Conservation (phyloP, 1,140 invertebrate species). For the Bombus impatiens region DNA sequence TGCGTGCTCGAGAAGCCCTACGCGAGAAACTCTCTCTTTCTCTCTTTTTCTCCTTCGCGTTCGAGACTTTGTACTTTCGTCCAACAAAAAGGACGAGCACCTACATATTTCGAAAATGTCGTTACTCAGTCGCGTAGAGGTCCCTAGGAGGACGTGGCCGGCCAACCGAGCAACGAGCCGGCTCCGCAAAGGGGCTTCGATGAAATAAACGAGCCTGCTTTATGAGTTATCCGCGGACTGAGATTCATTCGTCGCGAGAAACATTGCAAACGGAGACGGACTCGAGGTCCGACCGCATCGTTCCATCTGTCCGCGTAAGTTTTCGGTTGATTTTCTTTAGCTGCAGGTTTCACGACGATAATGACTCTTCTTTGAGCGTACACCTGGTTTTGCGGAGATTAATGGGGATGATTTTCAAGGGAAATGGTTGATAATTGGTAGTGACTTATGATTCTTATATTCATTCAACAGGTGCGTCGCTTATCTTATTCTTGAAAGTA, state of each 20-base stretch:
- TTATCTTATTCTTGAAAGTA: not conserved
- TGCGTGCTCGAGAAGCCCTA: slow-evolving; percentile 46
- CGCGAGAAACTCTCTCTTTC: slow-evolving; percentile 1
- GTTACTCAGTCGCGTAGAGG: slow-evolving; percentile 54
- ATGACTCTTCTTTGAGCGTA: not conserved
- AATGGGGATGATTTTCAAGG: not conserved
- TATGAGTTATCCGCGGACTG: slow-evolving; percentile 63
- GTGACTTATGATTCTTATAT: not conserved
- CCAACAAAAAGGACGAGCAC: slow-evolving; percentile 29
- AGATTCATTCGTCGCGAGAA: slow-evolving; percentile 47
- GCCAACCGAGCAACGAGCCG: slow-evolving; percentile 24
- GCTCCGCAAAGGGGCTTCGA: slow-evolving; percentile 51
- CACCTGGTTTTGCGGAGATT: not conserved
- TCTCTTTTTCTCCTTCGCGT: not conserved
- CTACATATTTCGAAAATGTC: slow-evolving; percentile 68
- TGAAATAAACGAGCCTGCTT: slow-evolving; percentile 69
- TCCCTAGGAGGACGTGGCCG: slow-evolving; percentile 30
- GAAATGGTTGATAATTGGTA: not conserved
- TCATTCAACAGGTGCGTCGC: not conserved
- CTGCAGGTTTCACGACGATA: not conserved
- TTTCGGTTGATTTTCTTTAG: not conserved
- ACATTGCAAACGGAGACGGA: slow-evolving; percentile 30
- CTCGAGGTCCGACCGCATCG: not conserved
- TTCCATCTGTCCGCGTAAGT: slow-evolving; percentile 34
- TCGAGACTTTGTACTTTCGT: slow-evolving; percentile 40